Conservation (phyloP, 1,140 invertebrate species). For the Caerostris darwini region DNA sequence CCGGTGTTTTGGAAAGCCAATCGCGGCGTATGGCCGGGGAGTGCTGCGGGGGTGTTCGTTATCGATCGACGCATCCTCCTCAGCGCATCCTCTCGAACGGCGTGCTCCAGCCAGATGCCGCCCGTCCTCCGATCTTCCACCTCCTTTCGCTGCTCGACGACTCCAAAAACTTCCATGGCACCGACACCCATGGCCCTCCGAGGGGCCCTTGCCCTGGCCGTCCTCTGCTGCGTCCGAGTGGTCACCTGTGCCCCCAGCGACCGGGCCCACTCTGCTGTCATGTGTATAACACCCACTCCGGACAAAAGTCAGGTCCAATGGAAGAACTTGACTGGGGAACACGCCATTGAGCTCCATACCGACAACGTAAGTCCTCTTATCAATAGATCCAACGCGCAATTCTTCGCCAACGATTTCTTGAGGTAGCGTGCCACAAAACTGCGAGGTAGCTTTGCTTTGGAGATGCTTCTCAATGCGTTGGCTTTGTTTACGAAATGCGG, state of each 20-base stretch:
- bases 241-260: neutral
- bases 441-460: no score
- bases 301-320: slow-evolving; percentile 39
- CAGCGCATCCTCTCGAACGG: slow-evolving; percentile 47
- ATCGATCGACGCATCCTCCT: slow-evolving; percentile 54
- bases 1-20: neutral
- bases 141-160: neutral
- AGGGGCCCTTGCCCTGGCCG: neutral
- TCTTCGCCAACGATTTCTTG: no score
- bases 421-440: no score
- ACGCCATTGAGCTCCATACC: neutral
- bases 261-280: neutral
- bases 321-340: slow-evolving; percentile 37
- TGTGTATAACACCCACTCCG: neutral
- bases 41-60: neutral
- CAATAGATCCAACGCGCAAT: no score
- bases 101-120: slow-evolving; percentile 43
- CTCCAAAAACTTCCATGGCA: neutral
- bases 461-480: no score
- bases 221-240: slow-evolving; percentile 38
- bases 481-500: no score
- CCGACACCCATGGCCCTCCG: neutral
- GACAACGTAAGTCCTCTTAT: slow-evolving; percentile 29
- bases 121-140: neutral
- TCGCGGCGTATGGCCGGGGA: neutral